Percentiles rank a stretch among this genome's conserved stretches.
Evolutionary conservation across 2,797 vertebrate species (phyloP).

Genomic region (Enteromius thamalakanensis): DNA sequence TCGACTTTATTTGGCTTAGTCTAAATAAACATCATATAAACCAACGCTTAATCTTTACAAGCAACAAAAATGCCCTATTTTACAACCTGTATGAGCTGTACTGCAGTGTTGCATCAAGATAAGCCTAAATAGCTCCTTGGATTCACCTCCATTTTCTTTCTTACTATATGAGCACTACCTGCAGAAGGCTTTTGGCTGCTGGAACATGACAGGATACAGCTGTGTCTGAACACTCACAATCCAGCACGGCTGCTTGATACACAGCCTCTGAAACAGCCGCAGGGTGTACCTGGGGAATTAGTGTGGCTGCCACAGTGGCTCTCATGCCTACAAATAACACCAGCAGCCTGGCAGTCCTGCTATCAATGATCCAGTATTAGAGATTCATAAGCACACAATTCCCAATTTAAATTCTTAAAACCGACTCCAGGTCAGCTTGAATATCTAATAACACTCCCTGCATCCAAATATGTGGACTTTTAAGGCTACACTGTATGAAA

Average conservation of each 20-base stretch:
- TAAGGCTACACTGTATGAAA: neutral
- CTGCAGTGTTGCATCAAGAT: neutral
- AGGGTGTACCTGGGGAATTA: slow-evolving; percentile 28
- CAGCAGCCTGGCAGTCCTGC: slow-evolving; percentile 2
- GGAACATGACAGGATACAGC: slow-evolving; percentile 70
- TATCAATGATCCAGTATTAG: slow-evolving; percentile 11
- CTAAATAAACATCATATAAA: slow-evolving; percentile 14
- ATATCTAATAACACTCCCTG: slow-evolving; percentile 5
- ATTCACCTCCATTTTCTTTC: neutral
- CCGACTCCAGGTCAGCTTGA: slow-evolving; percentile 13
- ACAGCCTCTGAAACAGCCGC: slow-evolving; percentile 26
- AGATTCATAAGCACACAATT: slow-evolving; percentile 25
- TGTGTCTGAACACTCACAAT: slow-evolving; percentile 61
- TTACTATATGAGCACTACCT: slow-evolving; percentile 3
- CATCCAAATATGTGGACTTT: neutral
- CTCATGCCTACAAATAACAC: slow-evolving; percentile 42
- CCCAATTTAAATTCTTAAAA: neutral
- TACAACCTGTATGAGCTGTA: neutral
- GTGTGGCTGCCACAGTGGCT: slow-evolving; percentile 35
- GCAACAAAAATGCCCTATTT: slow-evolving; percentile 13
- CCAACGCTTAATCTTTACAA: slow-evolving; percentile 1
- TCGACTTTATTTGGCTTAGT: neutral
- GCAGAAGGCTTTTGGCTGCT: slow-evolving; percentile 61
- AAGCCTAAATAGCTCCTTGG: neutral
- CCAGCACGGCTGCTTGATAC: slow-evolving; percentile 52